Evolutionary conservation across 2,113 vertebrate genomes (phyloP), one percentile per base, ranked within the genome.

Genomic region (Aphelocoma coerulescens): DNA sequence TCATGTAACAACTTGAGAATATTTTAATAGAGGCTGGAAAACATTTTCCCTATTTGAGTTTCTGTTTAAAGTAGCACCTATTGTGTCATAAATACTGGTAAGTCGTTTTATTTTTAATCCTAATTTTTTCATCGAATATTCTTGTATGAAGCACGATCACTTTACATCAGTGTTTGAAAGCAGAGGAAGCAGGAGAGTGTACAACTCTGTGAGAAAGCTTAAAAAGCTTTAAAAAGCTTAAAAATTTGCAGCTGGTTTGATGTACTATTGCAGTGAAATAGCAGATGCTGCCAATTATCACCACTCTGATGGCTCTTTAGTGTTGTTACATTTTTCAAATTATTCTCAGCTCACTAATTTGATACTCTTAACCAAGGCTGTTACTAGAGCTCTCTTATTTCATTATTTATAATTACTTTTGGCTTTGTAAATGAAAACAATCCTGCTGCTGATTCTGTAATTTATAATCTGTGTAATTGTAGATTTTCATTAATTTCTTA

Each of bases 391-490:
- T 89, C 49, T 85, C 77, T 71, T 68, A 69, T 54, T 96, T 91
- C 55, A 69, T 85, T 81, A 89, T 93, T 91, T 93, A 43, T 85
- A 80, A 96, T 94, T 85, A 81, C 48, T 88, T 86, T 66, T 90
- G 78, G 55, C 88, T 93, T 91, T n/a, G 11, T 55, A 92, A 92
- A 82, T 92, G 41, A 89, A 93, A 95, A 76, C 44, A 91, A 32
- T 85, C 22, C 80, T 93, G 30, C 37, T 94, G 49, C 1, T 85
- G 61, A 88, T 93, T 88, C 66, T 35, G 52, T 89, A 92, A 67
- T 81, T 94, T 92, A 52, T 89, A 93, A 85, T 63, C 71, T 21
- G 39, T 41, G 33, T 90, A 91, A 89, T 10, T 80, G 62, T 69
- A 88, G 67, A 80, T 97, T 93, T 91, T 85, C 51, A 39, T 93